Conservation (phyloP, 2,113 vertebrate species). For the Porphyrio hochstetteri region DNA sequence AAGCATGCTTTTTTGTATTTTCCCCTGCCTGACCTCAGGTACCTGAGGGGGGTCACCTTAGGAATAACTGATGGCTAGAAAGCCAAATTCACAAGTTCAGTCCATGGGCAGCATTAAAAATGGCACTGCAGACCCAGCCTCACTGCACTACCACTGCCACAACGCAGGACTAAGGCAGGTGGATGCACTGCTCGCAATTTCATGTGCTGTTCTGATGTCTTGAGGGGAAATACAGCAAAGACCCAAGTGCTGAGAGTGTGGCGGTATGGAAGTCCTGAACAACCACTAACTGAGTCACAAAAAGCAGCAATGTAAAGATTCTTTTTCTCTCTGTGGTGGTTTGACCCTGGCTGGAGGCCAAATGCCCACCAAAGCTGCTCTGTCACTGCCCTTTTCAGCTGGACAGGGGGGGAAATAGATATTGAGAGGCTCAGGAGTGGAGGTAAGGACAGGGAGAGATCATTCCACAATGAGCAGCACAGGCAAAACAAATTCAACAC, state of each 20-base stretch:
- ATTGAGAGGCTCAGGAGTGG: too few relatives aligned
- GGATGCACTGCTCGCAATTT: not conserved
- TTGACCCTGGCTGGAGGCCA: too few relatives aligned
- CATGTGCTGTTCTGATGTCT: not conserved
- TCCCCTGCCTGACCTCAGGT: not conserved
- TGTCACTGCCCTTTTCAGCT: too few relatives aligned
- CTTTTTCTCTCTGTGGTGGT: not conserved
- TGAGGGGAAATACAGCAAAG: not conserved
- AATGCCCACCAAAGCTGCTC: too few relatives aligned
- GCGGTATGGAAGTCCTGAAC: not conserved
- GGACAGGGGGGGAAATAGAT: too few relatives aligned
- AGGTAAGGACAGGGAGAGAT: too few relatives aligned
- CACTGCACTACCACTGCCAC: not conserved
- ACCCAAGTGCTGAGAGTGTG: not conserved
- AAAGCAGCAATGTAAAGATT: not conserved
- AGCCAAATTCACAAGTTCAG: not conserved
- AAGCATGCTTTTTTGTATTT: not conserved
- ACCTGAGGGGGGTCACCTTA: not conserved
- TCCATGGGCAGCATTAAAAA: not conserved
- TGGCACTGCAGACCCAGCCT: not conserved
- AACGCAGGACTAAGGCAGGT: not conserved
- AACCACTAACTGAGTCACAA: not conserved
- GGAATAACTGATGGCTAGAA: not conserved
- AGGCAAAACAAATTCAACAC: too few relatives aligned
- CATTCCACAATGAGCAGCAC: too few relatives aligned